A percentile compares a stretch with the other conserved stretches of the same genome.
Conservation (phyloP, 2,113 vertebrate species). For the Megaceryle maxima region DNA sequence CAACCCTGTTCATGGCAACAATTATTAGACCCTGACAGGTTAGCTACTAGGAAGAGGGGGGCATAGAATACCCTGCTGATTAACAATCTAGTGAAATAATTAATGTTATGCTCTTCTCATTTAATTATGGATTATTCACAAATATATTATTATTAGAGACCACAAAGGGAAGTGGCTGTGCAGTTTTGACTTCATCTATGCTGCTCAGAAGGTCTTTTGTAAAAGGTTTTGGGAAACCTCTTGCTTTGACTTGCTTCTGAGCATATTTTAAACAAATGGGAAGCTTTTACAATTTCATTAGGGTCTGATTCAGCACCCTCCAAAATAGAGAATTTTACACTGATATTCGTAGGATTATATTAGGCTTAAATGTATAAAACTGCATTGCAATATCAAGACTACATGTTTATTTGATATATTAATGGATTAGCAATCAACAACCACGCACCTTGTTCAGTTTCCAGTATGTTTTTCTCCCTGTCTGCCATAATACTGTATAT, state of each 20-base stretch:
- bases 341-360: background rate
- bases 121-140: conserved; percentile 81
- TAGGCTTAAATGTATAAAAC: background rate
- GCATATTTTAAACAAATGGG: background rate
- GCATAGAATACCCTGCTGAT: conserved; percentile 76
- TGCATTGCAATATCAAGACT: background rate
- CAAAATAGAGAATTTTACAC: background rate
- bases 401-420: accelerated
- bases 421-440: background rate
- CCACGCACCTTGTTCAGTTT: background rate
- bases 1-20: conserved; percentile 74
- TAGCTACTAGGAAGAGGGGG: conserved; percentile 58
- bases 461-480: background rate
- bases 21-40: conserved; percentile 80
- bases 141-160: conserved; percentile 73
- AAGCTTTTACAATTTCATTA: background rate
- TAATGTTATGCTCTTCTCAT: conserved; percentile 78
- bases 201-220: background rate
- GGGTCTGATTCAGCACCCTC: background rate
- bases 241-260: background rate
- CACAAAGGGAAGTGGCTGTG: conserved; percentile 58
- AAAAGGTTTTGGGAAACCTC: background rate
- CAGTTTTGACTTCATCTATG: background rate
- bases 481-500: background rate
- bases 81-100: conserved; percentile 81